Evolutionary conservation across 1,140 invertebrate species (phyloP).

Genomic region (Drosophila carrolli): DNA sequence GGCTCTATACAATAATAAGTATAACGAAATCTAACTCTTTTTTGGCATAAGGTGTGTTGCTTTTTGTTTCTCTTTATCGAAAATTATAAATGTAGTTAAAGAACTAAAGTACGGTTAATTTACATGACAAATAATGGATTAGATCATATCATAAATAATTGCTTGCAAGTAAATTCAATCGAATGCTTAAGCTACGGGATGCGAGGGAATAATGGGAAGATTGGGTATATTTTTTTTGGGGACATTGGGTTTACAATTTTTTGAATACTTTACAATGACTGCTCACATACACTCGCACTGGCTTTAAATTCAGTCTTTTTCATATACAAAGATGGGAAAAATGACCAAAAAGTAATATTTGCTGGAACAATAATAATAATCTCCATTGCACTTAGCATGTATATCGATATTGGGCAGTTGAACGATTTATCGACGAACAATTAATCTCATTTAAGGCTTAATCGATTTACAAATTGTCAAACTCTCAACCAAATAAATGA

Average conservation of each 20-base stretch:
- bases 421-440: constrained; percentile 2
- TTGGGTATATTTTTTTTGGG: constrained; percentile 5
- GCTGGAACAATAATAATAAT: neutral
- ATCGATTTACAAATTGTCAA: constrained; percentile 10
- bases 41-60: constrained; percentile 58
- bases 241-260: neutral
- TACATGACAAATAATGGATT: constrained; percentile 45
- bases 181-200: constrained; percentile 47
- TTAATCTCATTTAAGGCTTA: constrained; percentile 17
- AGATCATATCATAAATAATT: constrained; percentile 55
- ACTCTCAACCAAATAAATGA: neutral
- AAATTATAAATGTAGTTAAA: constrained; percentile 79
- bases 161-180: constrained; percentile 62
- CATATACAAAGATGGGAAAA: constrained; percentile 51
- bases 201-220: constrained; percentile 13
- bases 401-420: constrained; percentile 3
- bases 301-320: constrained; percentile 75
- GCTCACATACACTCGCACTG: constrained; percentile 27
- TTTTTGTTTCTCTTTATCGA: constrained; percentile 50
- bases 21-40: constrained; percentile 64
- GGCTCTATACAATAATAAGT: constrained; percentile 40
- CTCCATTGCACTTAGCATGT: neutral
- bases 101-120: constrained; percentile 54
- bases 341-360: constrained; percentile 9
- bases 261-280: constrained; percentile 34